Conservation (phyloP, 2,113 vertebrate genomes). For the Loxodonta africana region DNA sequence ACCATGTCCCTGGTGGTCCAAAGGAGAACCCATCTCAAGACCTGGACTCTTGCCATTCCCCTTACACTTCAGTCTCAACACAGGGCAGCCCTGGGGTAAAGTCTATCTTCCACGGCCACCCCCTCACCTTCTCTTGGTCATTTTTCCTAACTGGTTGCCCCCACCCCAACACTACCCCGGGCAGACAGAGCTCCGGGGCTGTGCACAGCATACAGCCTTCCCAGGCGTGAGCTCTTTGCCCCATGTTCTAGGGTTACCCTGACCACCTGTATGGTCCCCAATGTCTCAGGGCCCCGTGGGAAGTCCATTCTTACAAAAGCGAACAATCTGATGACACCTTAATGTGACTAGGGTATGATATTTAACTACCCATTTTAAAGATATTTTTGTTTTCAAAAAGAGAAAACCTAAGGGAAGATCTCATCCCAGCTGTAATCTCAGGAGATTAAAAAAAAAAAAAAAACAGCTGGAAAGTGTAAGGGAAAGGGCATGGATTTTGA, state of each 20-base stretch:
- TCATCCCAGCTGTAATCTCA: background rate
- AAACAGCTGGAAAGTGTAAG: background rate
- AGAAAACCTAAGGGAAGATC: background rate
- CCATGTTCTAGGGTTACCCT: background rate
- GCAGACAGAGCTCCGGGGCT: background rate
- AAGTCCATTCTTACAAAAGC: background rate
- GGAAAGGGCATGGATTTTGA: background rate
- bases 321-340: background rate
- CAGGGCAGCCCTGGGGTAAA: background rate
- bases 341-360: background rate
- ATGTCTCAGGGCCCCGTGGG: background rate
- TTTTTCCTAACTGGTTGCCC: background rate
- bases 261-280: background rate
- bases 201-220: background rate
- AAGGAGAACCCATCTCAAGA: constrained; percentile 1
- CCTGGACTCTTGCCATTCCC: fast-evolving
- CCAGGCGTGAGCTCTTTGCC: background rate
- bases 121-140: background rate
- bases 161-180: background rate
- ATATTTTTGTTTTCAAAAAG: background rate
- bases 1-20: constrained; percentile 60
- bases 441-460: constrained; percentile 9
- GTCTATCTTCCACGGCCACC: background rate
- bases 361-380: constrained; percentile 4
- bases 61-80: background rate